A percentile compares a stretch with the other conserved stretches of the same genome.
Evolutionary conservation across 2,888 invertebrate genomes (phyloP).

Genomic region (Lottia gigantea): DNA sequence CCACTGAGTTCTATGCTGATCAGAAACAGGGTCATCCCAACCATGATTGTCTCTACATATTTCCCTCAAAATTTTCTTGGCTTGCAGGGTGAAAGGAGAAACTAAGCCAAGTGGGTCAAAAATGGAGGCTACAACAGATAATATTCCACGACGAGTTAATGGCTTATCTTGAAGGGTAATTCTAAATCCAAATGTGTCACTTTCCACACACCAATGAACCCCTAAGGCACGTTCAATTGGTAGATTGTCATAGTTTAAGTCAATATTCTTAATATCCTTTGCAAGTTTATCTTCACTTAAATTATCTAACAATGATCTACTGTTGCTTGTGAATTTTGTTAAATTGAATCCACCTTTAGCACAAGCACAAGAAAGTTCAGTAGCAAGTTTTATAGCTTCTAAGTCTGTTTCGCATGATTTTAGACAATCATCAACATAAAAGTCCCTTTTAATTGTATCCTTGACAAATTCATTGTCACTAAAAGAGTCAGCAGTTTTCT

Average conservation of each 20-base stretch:
- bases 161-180: neutral
- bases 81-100: conserved; percentile 6
- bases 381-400: conserved; percentile 4
- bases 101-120: conserved; percentile 13
- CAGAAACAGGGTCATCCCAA: conserved; percentile 12
- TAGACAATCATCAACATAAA: conserved; percentile 16
- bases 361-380: neutral
- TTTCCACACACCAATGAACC: neutral
- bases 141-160: conserved; percentile 6
- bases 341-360: conserved; percentile 2
- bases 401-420: neutral
- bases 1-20: neutral
- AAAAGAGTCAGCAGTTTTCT: neutral
- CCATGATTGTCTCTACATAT: neutral
- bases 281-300: neutral
- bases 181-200: neutral
- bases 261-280: neutral
- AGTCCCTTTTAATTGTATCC: conserved; percentile 3
- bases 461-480: neutral
- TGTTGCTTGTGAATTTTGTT: conserved; percentile 1
- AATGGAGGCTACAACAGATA: neutral
- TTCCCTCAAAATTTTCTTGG: conserved; percentile 11
- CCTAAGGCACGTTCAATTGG: conserved; percentile 14
- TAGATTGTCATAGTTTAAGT: conserved; percentile 10
- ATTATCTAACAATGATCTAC: neutral